Percentiles rank a stretch among this genome's conserved stretches.
Conservation (phyloP, 1,140 invertebrate species). For the Euwallacea similis region DNA sequence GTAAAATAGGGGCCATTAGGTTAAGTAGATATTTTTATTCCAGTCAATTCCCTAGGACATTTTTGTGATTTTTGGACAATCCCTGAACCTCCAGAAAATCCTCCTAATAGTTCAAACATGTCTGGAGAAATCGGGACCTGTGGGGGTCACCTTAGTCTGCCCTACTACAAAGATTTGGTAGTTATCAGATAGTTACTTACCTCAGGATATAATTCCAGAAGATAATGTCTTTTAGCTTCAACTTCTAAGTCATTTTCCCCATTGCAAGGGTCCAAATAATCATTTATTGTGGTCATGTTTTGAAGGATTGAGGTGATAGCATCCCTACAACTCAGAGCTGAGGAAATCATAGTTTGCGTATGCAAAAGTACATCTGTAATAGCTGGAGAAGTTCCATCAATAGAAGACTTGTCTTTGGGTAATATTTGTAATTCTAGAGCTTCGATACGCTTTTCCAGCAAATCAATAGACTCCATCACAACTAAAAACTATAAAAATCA, state of each 20-base stretch:
- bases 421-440: constrained; percentile 49
- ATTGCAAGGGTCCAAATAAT: constrained; percentile 50
- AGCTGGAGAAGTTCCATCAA: constrained; percentile 40
- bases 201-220: constrained; percentile 50
- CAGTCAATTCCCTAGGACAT: too few relatives aligned
- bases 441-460: constrained; percentile 50
- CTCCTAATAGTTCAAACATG: too few relatives aligned
- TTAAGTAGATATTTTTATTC: too few relatives aligned
- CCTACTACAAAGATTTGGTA: too few relatives aligned
- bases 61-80: background rate
- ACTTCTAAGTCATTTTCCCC: constrained; percentile 47
- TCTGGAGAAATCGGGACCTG: too few relatives aligned
- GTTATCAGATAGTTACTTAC: background rate
- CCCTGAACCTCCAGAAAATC: too few relatives aligned
- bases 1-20: too few relatives aligned
- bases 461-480: constrained; percentile 41
- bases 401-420: constrained; percentile 34
- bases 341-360: constrained; percentile 51
- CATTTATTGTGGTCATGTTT: constrained; percentile 47
- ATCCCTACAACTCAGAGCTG: constrained; percentile 51
- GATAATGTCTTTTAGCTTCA: constrained; percentile 47
- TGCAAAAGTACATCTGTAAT: constrained; percentile 48
- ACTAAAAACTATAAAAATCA: too few relatives aligned
- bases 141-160: too few relatives aligned
- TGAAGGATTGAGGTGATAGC: constrained; percentile 48